Conservation (phyloP, 2,113 vertebrate species). For the Triplophysa tibetana region DNA sequence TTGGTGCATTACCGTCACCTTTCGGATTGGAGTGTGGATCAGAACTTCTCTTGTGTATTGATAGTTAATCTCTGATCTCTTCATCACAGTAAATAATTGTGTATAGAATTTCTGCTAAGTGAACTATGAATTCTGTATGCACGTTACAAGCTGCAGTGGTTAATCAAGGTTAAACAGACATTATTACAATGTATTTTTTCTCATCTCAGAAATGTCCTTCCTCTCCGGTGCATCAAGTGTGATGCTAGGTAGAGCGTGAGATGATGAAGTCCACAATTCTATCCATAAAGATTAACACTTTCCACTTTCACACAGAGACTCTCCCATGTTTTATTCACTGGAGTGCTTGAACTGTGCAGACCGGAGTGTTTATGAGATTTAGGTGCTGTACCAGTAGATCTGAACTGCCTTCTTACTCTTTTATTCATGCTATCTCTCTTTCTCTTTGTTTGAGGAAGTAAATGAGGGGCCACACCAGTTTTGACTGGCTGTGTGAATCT, state of each 20-base stretch:
- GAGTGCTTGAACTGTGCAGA: slow-evolving; percentile 40
- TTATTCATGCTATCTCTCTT: slow-evolving; percentile 42
- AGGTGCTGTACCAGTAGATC: slow-evolving; percentile 36
- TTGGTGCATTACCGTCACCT: too few relatives aligned
- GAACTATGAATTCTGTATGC: too few relatives aligned
- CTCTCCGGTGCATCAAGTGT: not conserved
- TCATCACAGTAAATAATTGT: too few relatives aligned
- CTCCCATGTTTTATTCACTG: slow-evolving; percentile 49
- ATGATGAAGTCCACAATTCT: slow-evolving; percentile 25
- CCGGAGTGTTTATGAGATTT: slow-evolving; percentile 50
- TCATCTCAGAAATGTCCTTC: slow-evolving; percentile 26
- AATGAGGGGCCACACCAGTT: not conserved
- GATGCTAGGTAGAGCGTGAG: slow-evolving; percentile 25
- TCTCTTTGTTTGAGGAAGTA: slow-evolving; percentile 3
- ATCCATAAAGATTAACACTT: slow-evolving; percentile 49
- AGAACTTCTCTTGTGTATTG: too few relatives aligned
- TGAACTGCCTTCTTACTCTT: slow-evolving; percentile 46
- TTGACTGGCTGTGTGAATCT: not conserved
- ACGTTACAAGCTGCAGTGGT: not conserved
- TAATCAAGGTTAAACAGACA: slow-evolving; percentile 36
- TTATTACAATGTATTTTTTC: not conserved
- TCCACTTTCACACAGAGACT: slow-evolving; percentile 26
- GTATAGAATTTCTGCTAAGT: too few relatives aligned
- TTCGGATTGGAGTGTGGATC: too few relatives aligned
- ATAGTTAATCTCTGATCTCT: too few relatives aligned